These are phyloP conservation scores for Gymnobelideus leadbeateri DNA, from an alignment of 2,113 vertebrate genomes.

Conservation along the genomic window DNA sequence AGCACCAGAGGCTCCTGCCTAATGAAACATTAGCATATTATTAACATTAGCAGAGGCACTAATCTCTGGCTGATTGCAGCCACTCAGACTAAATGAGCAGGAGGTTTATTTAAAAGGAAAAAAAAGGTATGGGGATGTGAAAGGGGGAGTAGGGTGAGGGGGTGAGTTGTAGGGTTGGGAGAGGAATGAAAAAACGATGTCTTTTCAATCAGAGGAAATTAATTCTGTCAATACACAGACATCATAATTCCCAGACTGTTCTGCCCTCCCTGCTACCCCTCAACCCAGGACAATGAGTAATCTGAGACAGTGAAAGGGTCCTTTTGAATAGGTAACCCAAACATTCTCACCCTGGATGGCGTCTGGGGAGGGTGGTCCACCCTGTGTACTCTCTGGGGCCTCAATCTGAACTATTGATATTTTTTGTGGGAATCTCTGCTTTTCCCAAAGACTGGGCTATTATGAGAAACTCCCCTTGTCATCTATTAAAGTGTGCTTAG, in stretches of 20 bases:
- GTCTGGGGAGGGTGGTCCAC: accelerated
- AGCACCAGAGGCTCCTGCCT: conserved; percentile 86
- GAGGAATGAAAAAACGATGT: conserved; percentile 71
- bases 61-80: conserved; percentile 88
- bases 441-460: not conserved
- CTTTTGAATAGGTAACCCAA: not conserved
- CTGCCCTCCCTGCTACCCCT: accelerated
- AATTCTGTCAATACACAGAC: conserved; percentile 64
- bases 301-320: not conserved
- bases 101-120: conserved; percentile 86
- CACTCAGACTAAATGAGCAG: conserved; percentile 87
- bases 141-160: conserved; percentile 44
- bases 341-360: accelerated
- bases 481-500: not conserved
- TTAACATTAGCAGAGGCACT: conserved; percentile 87
- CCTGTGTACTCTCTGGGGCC: not conserved
- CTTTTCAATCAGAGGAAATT: conserved; percentile 78
- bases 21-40: conserved; percentile 95
- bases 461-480: not conserved
- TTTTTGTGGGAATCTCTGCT: not conserved
- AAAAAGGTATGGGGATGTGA: conserved; percentile 46
- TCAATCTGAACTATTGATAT: not conserved
- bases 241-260: conserved; percentile 46
- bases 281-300: not conserved
- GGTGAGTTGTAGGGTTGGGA: conserved; percentile 39